Base-by-base conservation (phyloP, 2,113 vertebrate species). In the Ancistrus triradiatus region DNA sequence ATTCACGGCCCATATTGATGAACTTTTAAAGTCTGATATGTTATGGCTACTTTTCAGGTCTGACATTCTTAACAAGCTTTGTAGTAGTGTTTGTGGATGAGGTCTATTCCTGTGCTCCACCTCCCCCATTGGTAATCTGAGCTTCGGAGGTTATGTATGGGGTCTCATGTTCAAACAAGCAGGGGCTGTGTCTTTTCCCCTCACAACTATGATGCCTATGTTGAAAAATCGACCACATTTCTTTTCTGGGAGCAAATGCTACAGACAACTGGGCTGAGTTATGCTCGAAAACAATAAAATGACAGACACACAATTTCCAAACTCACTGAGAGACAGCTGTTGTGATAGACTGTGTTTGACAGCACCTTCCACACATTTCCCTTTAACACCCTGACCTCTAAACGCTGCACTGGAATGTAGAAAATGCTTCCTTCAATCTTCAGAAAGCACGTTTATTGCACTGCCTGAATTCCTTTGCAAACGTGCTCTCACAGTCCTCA, bases 101-200 rank as follows among this genome's bases (percentile, higher is more conserved):
- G 78, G 77, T 72, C 74, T 25, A 40, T 57, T 63, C 59, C 63
- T 58, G n/a, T 21, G 77, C 78, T 73, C 78, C 83, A 83, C 87
- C 84, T 86, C 77, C 75, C 73, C 76, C 78, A 83, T 69, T 80
- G 59, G 86, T 86, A 90, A 90, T 68, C 73, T 74, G 88, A 90
- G 77, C 75, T 74, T 53, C 59, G 65, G 53, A 55, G 80, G 61
- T 60, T 69, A 74, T 74, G 77, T 78, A 69, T 84, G 85, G 88
- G 88, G 85, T 85, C 84, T 87, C 86, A 80, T 53, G 63, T 76
- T 62, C 79, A 70, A 71, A 79, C 77, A 42, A 11, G 79, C 88
- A 90, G 83, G 87, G 87, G 85, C 85, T 81, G 69, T 74, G 80
- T 86, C 83, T 85, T 85, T 87, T 86, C 73, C 35, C 70, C 84